Percentiles rank a stretch among this genome's conserved stretches.
Evolutionary conservation across 2,797 vertebrate species (phyloP).

Genomic region (Malacoctenus gilli): DNA sequence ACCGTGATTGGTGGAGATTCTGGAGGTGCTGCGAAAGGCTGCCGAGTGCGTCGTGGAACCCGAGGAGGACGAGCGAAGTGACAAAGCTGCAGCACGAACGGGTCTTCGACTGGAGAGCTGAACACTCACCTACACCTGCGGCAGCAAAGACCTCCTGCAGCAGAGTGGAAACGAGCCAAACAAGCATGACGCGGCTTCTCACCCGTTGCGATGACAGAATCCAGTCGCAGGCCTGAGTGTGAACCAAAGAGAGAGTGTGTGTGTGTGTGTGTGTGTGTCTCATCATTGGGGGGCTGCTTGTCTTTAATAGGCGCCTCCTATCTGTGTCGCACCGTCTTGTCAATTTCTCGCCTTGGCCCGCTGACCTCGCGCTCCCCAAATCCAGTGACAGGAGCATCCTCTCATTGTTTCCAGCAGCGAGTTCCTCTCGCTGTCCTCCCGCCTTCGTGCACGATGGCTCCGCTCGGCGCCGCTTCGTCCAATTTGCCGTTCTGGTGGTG

Average conservation of each 20-base stretch:
- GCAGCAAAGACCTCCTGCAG: slow-evolving; percentile 45
- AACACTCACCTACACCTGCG: slow-evolving; percentile 72
- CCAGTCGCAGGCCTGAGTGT: slow-evolving; percentile 1
- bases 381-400: slow-evolving; percentile 72
- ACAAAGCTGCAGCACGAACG: too few species aligned
- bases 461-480: too few species aligned
- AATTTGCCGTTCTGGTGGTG: too few species aligned
- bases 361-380: slow-evolving; percentile 34
- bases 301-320: slow-evolving; percentile 68
- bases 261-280: slow-evolving; percentile 22
- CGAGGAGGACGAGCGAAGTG: too few species aligned
- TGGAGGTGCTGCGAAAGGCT: too few species aligned
- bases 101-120: too few species aligned
- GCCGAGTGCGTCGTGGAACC: too few species aligned
- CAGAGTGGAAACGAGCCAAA: slow-evolving; percentile 50
- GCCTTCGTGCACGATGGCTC: neutral
- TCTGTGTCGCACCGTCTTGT: slow-evolving; percentile 58
- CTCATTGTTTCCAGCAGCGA: slow-evolving; percentile 79
- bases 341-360: slow-evolving; percentile 73
- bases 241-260: too few species aligned
- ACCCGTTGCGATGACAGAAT: slow-evolving; percentile 3
- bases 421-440: slow-evolving; percentile 1
- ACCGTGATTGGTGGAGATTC: too few species aligned
- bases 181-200: slow-evolving; percentile 48
- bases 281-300: slow-evolving; percentile 6